These are phyloP conservation scores for Lontra canadensis DNA, from an alignment of 2,113 vertebrate species.

Conservation along the genomic window DNA sequence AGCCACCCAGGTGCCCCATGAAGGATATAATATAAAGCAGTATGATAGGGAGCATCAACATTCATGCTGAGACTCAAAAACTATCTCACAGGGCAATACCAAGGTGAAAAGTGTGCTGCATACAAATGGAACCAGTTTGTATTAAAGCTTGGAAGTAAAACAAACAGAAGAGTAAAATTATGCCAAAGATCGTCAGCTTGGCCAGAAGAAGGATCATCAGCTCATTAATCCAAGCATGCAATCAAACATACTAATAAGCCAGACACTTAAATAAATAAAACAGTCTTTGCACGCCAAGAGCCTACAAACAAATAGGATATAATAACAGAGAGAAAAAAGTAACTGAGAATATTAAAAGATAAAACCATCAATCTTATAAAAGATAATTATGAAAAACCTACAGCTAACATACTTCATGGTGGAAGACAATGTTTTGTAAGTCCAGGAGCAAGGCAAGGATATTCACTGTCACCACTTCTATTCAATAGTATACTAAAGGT, in stretches of 20 bases:
- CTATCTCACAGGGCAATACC: background rate
- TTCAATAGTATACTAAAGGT: background rate
- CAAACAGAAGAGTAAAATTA: background rate
- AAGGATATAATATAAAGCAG: background rate
- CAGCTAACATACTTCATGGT: background rate
- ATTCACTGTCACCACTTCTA: background rate
- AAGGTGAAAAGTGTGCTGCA: background rate
- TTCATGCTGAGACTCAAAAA: background rate
- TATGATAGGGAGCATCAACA: background rate
- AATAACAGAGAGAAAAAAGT: background rate
- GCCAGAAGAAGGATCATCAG: background rate
- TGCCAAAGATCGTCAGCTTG: background rate
- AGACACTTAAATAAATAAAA: background rate
- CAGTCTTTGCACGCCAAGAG: background rate
- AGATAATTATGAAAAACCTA: background rate
- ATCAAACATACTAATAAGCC: background rate
- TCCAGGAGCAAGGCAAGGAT: background rate
- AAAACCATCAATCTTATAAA: constrained; percentile 9
- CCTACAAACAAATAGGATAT: background rate
- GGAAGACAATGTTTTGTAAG: background rate
- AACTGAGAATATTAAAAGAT: background rate
- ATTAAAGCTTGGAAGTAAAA: background rate
- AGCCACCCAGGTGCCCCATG: background rate
- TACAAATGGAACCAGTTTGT: background rate
- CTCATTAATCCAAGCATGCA: background rate